A percentile compares a stretch with the other conserved stretches of the same genome.
Conservation (phyloP, 1,140 invertebrate species). For the Tenebrio molitor region DNA sequence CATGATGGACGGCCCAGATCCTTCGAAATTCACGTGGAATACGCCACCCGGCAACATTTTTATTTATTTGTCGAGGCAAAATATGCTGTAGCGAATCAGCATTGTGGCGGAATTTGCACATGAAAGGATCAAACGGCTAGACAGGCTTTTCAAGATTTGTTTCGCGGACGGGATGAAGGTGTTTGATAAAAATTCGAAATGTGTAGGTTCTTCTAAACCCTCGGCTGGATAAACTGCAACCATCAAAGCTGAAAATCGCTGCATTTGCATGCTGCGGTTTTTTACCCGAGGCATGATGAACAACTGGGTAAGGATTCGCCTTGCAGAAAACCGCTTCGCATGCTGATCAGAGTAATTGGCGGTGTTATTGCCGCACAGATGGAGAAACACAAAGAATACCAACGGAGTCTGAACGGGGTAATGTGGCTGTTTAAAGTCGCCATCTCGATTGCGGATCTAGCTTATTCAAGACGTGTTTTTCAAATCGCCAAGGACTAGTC, state of each 20-base stretch:
- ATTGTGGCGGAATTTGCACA: conserved; percentile 33
- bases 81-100: conserved; percentile 10
- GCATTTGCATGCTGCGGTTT: not conserved
- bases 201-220: not conserved
- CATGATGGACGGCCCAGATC: conserved; percentile 21
- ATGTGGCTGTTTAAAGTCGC: too few relatives aligned
- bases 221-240: not conserved
- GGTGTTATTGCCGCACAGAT: too few relatives aligned
- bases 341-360: too few relatives aligned
- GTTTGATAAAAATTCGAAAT: not conserved
- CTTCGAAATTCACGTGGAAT: conserved; percentile 18
- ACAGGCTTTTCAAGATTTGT: conserved; percentile 16
- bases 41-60: conserved; percentile 28
- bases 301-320: too few relatives aligned
- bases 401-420: too few relatives aligned
- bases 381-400: too few relatives aligned
- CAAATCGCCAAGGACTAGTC: too few relatives aligned
- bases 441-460: too few relatives aligned
- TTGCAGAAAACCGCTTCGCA: too few relatives aligned
- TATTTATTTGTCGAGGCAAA: conserved; percentile 38
- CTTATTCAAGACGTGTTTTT: too few relatives aligned
- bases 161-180: not conserved
- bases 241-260: conserved; percentile 8
- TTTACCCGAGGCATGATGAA: too few relatives aligned
- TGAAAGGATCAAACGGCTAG: conserved; percentile 18